A percentile compares a stretch with the other conserved stretches of the same genome.
Conservation (phyloP, 2,113 vertebrate genomes). For the Chionodraco myersi region DNA sequence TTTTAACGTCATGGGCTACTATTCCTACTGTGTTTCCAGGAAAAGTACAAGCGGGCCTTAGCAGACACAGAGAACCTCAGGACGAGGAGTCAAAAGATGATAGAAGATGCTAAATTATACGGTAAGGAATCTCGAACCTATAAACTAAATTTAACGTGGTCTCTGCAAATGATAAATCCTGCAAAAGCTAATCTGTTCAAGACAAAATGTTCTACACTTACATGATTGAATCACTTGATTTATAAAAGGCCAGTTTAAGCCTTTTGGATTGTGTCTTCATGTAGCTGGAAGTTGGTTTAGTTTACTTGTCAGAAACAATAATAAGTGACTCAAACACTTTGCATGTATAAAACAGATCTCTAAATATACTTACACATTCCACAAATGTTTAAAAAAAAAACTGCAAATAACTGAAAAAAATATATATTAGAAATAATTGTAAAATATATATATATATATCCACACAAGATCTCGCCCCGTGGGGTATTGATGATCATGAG, state of each 20-base stretch:
- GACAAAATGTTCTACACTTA: background rate
- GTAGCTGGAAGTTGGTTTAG: background rate
- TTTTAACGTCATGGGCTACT: background rate
- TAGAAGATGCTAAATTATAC: constrained; percentile 94
- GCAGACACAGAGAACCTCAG: constrained; percentile 96
- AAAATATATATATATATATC: too few relatives aligned
- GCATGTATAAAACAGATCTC: too few relatives aligned
- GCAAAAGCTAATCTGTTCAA: background rate
- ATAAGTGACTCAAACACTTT: too few relatives aligned
- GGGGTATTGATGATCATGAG: too few relatives aligned
- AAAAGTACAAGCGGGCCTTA: constrained; percentile 95
- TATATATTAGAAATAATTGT: too few relatives aligned
- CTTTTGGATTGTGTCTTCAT: background rate
- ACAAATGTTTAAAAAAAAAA: too few relatives aligned
- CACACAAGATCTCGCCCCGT: too few relatives aligned
- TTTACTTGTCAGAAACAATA: background rate
- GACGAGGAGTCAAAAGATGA: constrained; percentile 92
- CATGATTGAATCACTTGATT: background rate
- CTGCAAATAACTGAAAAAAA: too few relatives aligned
- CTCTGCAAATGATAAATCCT: too few relatives aligned
- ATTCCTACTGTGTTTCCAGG: constrained; percentile 77
- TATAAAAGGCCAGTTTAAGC: background rate
- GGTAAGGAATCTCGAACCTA: constrained; percentile 79
- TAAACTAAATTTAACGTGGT: background rate
- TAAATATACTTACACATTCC: too few relatives aligned